Conservation (phyloP, 2,797 vertebrate species). For the Argyrosomus regius region DNA sequence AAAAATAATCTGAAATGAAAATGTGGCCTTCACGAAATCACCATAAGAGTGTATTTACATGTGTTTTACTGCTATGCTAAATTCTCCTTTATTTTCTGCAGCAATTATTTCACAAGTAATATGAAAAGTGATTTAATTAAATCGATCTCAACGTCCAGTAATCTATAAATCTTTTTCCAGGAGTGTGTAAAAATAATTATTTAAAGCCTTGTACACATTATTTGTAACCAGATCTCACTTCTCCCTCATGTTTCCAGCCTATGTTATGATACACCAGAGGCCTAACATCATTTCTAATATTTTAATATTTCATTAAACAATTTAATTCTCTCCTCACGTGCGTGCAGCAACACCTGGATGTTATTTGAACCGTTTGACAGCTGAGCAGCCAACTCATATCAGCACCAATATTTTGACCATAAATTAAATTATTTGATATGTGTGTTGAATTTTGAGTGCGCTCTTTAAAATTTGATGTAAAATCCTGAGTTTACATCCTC, state of each 20-base stretch:
- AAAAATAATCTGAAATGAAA: slow-evolving; percentile 8
- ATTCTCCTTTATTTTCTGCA: background rate
- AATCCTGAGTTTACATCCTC: background rate
- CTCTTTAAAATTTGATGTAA: background rate
- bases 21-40: background rate
- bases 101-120: background rate
- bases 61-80: background rate
- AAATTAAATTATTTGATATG: slow-evolving; percentile 11
- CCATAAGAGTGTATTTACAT: background rate
- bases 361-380: slow-evolving; percentile 38
- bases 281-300: slow-evolving; percentile 15
- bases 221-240: slow-evolving; percentile 38
- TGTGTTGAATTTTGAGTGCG: background rate
- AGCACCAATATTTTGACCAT: slow-evolving; percentile 3
- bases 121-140: background rate
- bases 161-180: background rate
- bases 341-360: background rate
- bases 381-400: slow-evolving; percentile 13
- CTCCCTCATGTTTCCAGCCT: slow-evolving; percentile 10
- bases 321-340: slow-evolving; percentile 20
- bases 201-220: background rate
- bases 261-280: slow-evolving; percentile 19
- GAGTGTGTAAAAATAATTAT: slow-evolving; percentile 27
- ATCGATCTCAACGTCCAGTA: background rate
- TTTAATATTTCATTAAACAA: slow-evolving; percentile 48